Evolutionary conservation across 1,140 invertebrate genomes (phyloP), one percentile per base, ranked within the genome.

Genomic region (Atta texana): DNA sequence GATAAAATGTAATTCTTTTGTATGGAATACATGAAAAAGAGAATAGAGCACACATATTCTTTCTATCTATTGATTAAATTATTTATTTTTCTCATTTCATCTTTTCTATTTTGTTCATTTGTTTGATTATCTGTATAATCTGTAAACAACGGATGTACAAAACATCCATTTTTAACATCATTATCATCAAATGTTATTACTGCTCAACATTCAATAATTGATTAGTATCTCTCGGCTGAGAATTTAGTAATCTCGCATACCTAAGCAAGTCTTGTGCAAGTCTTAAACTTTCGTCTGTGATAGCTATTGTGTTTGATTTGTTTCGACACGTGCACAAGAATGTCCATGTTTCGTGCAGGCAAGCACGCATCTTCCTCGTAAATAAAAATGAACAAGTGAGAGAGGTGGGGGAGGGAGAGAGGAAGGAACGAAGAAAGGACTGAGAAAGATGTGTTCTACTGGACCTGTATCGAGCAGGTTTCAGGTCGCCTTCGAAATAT

Each of bases 401-500:
- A 28, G 28, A 24, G 44, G 6, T 14, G 10, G 12, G n/a, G 14
- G n/a, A 28, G 84, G 31, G 4, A 31, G 31, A 12, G 5, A 66
- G 14, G 4, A 53, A 51, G 16, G 31, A 18, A 44, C 8, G 24
- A 61, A 57, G 81, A 31, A 53, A 14, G 49, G 10, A 34, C 39
- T n/a, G 44, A 81, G 21, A 55, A 68, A 57, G 77, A 81, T 87
- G 55, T 57, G 74, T 81, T 72, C 82, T 85, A 24, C 64, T 31
- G 44, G 66, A 88, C 80, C 69, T 61, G 86, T 12, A 34, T 51
- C 49, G 71, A 87, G 31, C 69, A 88, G 77, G 86, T 84, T 87
- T 88, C 24, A 84, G 61, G 53, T 57, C 86, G 55, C 31, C 34
- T 68, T 87, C 49, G 87, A 88, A 88, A 87, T 86, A 44, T 63